Base-by-base conservation (phyloP, 1,140 invertebrate genomes). In the Phortica variegata region DNA sequence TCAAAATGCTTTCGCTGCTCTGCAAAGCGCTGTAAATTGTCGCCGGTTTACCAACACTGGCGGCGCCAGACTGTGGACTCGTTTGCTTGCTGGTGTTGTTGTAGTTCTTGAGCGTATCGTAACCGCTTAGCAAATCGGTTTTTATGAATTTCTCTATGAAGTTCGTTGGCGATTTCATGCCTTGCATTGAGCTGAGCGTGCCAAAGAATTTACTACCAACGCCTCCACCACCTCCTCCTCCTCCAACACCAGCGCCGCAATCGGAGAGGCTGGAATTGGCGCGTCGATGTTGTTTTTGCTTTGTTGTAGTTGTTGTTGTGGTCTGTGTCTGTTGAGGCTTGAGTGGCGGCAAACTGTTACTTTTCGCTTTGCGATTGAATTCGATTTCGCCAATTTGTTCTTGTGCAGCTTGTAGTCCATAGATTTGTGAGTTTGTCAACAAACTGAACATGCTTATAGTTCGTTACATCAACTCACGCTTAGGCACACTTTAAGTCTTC, bases 71-170 rank as follows among this genome's bases (percentile, higher is more conserved):
- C 16, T 58, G 21, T 1, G 47, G 51, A 47, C 21, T 49, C 39
- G 31, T 54, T 19, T 49, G 1, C 50, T 53, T 18, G 43, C 8
- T 3, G 33, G n/a, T 1, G 54, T 56, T 58, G 1, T 47, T 43
- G 41, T 66, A 68, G 33, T 56, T 65, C 38, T 58, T 71, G 15
- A 65, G 34, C 0, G 52, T 68, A 32, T 72, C 66, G 56, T 70
- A 61, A 21, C 62, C 59, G 44, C 43, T 66, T n/a, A 66, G 57
- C 10, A 72, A 18, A 38, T 72, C 68, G 43, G 46, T 59, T 23
- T 58, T 54, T 12, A 72, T 59, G 29, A 72, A 68, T 43, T 71
- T 71, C 33, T 72, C 68, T 13, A 72, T 61, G 34, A 72, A 65
- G 34, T 61, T 65, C 7, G 58, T 65, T 8, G 68, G 62, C 6